A percentile compares a stretch with the other conserved stretches of the same genome.
Evolutionary conservation across 2,888 invertebrate genomes (phyloP).

Genomic region (Tetrapedia diversipes): DNA sequence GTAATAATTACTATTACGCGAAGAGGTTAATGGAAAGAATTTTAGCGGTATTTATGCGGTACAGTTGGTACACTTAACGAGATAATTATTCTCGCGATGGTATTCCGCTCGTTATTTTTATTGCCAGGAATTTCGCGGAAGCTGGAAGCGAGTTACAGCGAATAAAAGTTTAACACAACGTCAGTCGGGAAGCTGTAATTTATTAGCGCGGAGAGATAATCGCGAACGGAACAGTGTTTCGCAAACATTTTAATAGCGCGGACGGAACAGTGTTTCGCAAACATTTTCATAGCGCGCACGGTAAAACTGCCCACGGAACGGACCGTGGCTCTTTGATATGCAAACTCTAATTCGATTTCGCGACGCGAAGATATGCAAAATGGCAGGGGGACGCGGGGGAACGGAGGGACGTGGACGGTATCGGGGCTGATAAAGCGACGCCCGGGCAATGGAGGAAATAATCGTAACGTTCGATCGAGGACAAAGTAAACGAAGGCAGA

Average conservation of each 20-base stretch:
- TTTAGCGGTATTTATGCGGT: too few relatives aligned
- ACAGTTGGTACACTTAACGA: not conserved
- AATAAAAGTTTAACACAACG: not conserved
- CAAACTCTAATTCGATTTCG: slow-evolving; percentile 19
- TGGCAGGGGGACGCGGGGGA: not conserved
- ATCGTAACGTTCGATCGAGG: slow-evolving; percentile 17
- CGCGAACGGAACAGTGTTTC: not conserved
- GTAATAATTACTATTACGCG: too few relatives aligned
- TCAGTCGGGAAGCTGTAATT: not conserved
- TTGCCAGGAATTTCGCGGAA: not conserved
- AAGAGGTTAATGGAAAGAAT: too few relatives aligned
- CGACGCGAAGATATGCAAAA: slow-evolving; percentile 21
- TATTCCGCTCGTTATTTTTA: not conserved
- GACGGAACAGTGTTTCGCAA: slow-evolving; percentile 3
- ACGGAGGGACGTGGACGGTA: not conserved
- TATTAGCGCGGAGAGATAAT: not conserved
- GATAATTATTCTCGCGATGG: not conserved
- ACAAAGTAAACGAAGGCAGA: slow-evolving; percentile 13
- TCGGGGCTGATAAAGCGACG: slow-evolving; percentile 13
- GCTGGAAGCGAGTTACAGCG: not conserved
- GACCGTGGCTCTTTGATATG: not conserved
- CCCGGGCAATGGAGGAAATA: slow-evolving; percentile 10
- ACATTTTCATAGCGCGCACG: slow-evolving; percentile 8
- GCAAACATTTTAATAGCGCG: slow-evolving; percentile 8
- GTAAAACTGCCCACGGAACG: not conserved